Base-by-base conservation (phyloP, 2,797 vertebrate species). In the Thamnophis elegans region DNA sequence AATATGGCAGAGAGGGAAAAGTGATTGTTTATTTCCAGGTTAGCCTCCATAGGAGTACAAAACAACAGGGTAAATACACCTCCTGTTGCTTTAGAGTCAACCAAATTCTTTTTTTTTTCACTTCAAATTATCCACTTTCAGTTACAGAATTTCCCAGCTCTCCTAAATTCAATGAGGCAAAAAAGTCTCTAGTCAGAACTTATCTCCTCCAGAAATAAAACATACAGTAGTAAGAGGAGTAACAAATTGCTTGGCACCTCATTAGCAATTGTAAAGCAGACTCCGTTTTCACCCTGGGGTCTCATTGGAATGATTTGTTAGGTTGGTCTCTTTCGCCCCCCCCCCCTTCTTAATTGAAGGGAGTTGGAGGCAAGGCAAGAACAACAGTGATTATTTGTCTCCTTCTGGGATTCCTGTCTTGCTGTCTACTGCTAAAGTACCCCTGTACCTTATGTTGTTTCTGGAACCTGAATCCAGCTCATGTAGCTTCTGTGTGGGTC, bases 121-220 rank as follows among this genome's bases (percentile, higher is more conserved):
- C 87, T 91, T 93, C 3, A 93, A 93, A 56, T 85, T 62, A 22
- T 18, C 68, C 56, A 65, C 90, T 13, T 85, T 91, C 86, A 89
- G 51, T 82, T 91, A 54, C 82, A 65, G 89, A 88, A 88, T 47
- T 56, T 92, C 88, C 18, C 82, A 94, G 92, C 91, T 47, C 92
- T 73, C 25, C 92, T 96, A 96, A 97, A 97, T 97, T 98, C 97
- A 98, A 96, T 97, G 97, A 95, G 96, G 96, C 96, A 92, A 97
- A 89, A 90, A 62, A 96, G 91, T 82, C 91, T 85, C 55, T 91
- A 96, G 97, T 98, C 97, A 96, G 96, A 97, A 97, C 95, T 96
- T 97, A 97, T 97, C 97, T 97, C 96, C 96, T 94, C 95, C 93
- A 93, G 91, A 95, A 94, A 97, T 96, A 97, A 97, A 97, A 97